Base-by-base conservation (phyloP, 2,888 invertebrate genomes). In the Patella caerulea region DNA sequence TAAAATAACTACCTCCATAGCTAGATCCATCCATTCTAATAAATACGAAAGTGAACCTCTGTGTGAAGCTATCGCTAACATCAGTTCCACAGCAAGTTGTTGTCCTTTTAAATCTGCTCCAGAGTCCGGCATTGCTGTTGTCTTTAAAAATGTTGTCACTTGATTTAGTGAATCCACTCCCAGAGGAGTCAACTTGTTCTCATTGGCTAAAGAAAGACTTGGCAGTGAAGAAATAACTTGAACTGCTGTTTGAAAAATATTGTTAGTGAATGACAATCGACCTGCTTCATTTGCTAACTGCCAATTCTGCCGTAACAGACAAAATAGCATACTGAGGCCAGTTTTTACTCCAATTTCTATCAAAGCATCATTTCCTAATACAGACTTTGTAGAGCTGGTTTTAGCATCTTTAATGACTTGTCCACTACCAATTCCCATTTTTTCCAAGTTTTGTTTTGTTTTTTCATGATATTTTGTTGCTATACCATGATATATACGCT, bases 1-100 rank as follows among this genome's bases (percentile, higher is more conserved):
- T 24, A 7, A 65, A 65, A 11, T 65, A 24, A 19, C 24, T 54
- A 91, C 89, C 82, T 86, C 86, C 79, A 94, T 90, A 15, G 94
- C 94, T 93, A 94, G 93, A 80, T 94, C 93, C 72, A 94, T 93
- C 94, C 94, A 94, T 85, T 94, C 94, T 72, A 94, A 89, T 34
- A 94, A 88, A 80, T 93, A 93, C 70, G 93, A 90, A 29, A 94
- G 91, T 15, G 94, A 94, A 24, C 94, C 94, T 82, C 94, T 88
- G 91, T 94, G 94, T 54, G 94, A 89, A 17, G 94, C 93, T 69
- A 94, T 86, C 7, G 93, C 92, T 70, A 94, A 88, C 82, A 94
- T 91, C 74, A 94, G 90, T 89, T 94, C 94, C 52, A 92, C 91
- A 69, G 92, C 90, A 76, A 92, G 84, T 72, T 89, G 88, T 55